Evolutionary conservation across 1,140 invertebrate genomes (phyloP), one percentile per base, ranked within the genome.

Genomic region (Papilio aristodemus): DNA sequence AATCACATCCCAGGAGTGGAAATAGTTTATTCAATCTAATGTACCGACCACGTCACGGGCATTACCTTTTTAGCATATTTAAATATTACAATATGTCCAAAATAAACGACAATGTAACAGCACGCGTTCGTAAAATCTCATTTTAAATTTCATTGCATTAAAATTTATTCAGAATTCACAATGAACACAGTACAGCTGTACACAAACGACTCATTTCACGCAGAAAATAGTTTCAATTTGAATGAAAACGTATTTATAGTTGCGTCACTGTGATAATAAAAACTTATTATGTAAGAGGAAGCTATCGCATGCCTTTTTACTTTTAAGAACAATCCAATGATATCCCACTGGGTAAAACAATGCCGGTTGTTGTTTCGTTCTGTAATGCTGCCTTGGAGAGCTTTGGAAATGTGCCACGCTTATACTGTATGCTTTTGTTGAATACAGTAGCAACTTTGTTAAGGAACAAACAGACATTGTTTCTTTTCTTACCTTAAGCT

Each of bases 301-400:
- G 73, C 62, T 54, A 67, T 67, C 38, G 64, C 58, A 66, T 68
- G 76, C 71, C 74, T 81, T 82, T 85, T 80, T 80, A 83, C 78
- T 86, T 87, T 79, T 69, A 36, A 71, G 83, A 86, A 84, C 71
- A 67, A 70, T 69, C 41, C 63, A 78, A 75, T 77, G 76, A 80
- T 74, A 74, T 81, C 79, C 84, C 78, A 60, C 73, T 71, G 78
- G 76, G 79, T 70, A 73, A 85, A 80, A 86, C 85, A 87, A 87
- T 85, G 72, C 66, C 46, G 59, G 43, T 67, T 69, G 72, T 71
- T 75, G 74, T 74, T 71, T 74, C 72, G 39, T 39, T 66, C 43
- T 63, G 72, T 75, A 73, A 72, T 64, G 67, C 68, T 54, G 50
- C 75, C 69, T 72, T 72, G 67, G 74, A 71, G 68, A 67, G 63